Base-by-base conservation (phyloP, 2,888 invertebrate genomes). In the Tridacna gigas region DNA sequence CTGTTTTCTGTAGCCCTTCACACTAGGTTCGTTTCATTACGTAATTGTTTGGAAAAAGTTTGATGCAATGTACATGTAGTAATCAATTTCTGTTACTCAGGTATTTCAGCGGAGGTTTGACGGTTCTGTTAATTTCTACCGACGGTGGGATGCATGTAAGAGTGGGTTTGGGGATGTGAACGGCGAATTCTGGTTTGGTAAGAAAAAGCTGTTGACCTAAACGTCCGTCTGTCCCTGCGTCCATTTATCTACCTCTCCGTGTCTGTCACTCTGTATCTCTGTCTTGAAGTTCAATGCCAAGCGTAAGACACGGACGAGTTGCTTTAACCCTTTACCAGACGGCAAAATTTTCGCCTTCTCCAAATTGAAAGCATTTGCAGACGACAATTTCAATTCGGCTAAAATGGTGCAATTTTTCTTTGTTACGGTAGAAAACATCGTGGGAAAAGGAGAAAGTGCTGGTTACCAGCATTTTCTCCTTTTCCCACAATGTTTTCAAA, bases 111-210 rank as follows among this genome's bases (percentile, higher is more conserved):
- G 25, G 7, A 25, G 65, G 26, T 26, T 25, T 65, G 65, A 65
- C 65, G 65, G 65, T 11, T 26, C 26, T 11, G 65, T 65, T 0
- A 28, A 65, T 65, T 65, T 65, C 20, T 65, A 65, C 11, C 65
- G 65, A 12, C 1, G 28, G 7, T 65, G 65, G 65, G 12, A 25
- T 4, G 25, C 2, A 20, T 65, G 26, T 28, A 65, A 65, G 26
- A 18, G 15, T 20, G 65, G 65, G 7, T 65, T 65, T 28, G 65
- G 65, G 5, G 65, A 65, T 7, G 26, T 18, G 0, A 13, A 26
- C 20, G 65, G 65, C 65, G 65, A 65, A 26, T 65, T 65, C 26
- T 65, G 65, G 65, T 11, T 65, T 11, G 65, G 65, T 65, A 26
- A 28, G 65, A 56, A 56, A 20, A 56, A 56, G 2, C 18, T 2